phyloP scores from a whole-genome alignment of 2,888 invertebrate species.

The Pristionchus mayeri region DNA sequence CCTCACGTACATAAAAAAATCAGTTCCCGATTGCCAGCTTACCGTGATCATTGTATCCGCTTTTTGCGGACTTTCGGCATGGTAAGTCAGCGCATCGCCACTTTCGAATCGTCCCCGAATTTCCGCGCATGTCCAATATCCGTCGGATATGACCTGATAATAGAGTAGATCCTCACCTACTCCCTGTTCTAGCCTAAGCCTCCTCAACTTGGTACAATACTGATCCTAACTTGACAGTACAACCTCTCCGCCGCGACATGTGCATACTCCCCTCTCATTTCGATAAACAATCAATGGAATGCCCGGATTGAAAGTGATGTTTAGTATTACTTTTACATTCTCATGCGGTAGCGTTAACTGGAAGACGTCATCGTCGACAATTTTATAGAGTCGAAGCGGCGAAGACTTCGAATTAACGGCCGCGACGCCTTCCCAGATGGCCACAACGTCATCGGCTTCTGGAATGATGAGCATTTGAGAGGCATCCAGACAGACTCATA shows the following conservation, averaged over 20 bases:
- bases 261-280: not conserved
- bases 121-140: constrained; percentile 25
- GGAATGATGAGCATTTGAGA: not conserved
- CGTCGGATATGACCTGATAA: not conserved
- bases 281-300: not conserved
- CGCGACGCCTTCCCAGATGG: constrained; percentile 32
- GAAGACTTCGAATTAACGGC: not conserved
- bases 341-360: not conserved
- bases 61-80: not conserved
- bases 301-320: not conserved
- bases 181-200: too few species aligned
- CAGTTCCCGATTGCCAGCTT: not conserved
- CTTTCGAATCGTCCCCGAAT: not conserved
- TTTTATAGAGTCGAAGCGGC: not conserved
- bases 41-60: constrained; percentile 17
- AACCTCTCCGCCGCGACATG: not conserved
- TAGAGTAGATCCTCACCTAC: too few species aligned
- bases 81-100: not conserved
- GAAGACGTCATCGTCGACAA: not conserved
- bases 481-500: too few species aligned
- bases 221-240: too few species aligned
- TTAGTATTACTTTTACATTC: not conserved
- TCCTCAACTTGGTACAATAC: too few species aligned
- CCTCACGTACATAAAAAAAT: not conserved
- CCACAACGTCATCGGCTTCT: not conserved